Evolutionary conservation across 2,113 vertebrate species (phyloP).

Genomic region (Climacteris rufus): DNA sequence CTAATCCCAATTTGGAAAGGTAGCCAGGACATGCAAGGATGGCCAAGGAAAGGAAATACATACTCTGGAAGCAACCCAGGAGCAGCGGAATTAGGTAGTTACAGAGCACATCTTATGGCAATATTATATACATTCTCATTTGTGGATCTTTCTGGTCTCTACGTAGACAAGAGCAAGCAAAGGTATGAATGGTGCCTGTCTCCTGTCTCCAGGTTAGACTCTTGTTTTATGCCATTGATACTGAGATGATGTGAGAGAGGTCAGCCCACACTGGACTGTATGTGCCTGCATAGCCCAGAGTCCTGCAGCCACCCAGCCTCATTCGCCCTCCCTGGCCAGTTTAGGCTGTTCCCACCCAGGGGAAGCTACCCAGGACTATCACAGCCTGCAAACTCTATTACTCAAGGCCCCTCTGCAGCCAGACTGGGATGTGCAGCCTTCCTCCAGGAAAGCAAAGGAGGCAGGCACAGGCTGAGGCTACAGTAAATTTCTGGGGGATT

Average conservation of each 20-base stretch:
- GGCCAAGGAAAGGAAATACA: not conserved
- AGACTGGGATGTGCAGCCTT: rapidly evolving
- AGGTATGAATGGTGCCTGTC: not conserved
- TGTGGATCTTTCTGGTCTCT: not conserved
- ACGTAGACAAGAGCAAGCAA: not conserved
- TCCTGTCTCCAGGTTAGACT: not conserved
- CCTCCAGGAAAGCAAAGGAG: not conserved
- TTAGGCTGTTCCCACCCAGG: not conserved
- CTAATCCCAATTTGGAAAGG: not conserved
- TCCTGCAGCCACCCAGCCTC: not conserved
- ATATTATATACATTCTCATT: not conserved
- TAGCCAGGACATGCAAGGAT: not conserved
- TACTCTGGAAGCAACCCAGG: not conserved
- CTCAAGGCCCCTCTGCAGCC: not conserved
- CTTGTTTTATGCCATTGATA: too few species aligned
- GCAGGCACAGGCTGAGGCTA: not conserved
- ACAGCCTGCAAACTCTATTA: not conserved
- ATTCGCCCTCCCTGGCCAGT: not conserved
- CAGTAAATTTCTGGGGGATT: not conserved
- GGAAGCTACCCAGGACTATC: not conserved
- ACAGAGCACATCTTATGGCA: not conserved
- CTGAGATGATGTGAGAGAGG: not conserved
- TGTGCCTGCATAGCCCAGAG: rapidly evolving
- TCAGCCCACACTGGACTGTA: not conserved
- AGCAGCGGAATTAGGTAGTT: not conserved